Percentiles rank a stretch among this genome's conserved stretches.
These are phyloP conservation scores for Metridium senile DNA, from an alignment of 92 coral and sea anemone genomes.

Conservation along the genomic window DNA sequence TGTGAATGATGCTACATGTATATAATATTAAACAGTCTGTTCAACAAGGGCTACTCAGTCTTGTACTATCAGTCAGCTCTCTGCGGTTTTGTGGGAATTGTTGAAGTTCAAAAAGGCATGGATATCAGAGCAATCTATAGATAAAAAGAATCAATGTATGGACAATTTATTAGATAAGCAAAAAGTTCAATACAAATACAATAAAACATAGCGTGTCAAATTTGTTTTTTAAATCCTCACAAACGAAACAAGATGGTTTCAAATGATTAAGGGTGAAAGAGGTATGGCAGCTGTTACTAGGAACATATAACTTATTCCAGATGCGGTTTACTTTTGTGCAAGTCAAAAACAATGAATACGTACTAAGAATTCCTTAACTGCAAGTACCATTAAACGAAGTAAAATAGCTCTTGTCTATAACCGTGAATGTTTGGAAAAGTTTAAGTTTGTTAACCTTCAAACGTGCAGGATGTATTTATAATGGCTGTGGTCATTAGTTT, in stretches of 20 bases:
- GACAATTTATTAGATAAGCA: too few species aligned
- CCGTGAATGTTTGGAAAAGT: constrained; percentile 5
- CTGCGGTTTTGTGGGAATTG: too few species aligned
- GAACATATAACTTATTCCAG: background rate
- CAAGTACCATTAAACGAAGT: background rate
- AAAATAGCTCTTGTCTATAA: background rate
- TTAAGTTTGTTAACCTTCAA: background rate
- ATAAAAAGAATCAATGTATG: too few species aligned
- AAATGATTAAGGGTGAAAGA: background rate
- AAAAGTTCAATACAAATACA: too few species aligned
- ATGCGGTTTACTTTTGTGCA: background rate
- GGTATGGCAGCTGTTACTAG: background rate
- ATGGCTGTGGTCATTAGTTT: background rate
- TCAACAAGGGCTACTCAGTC: too few species aligned
- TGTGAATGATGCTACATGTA: too few species aligned
- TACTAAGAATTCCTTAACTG: background rate
- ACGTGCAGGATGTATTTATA: background rate
- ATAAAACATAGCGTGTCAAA: background rate
- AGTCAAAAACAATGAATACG: background rate
- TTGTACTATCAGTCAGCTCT: too few species aligned
- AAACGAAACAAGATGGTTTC: background rate
- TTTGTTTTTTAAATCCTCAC: background rate
- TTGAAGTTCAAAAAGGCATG: too few species aligned
- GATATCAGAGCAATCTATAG: too few species aligned
- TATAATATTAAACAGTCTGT: too few species aligned